phyloP scores from a whole-genome alignment of 37 sponge, comb jelly and placozoan species.

The Crambe crambe region DNA sequence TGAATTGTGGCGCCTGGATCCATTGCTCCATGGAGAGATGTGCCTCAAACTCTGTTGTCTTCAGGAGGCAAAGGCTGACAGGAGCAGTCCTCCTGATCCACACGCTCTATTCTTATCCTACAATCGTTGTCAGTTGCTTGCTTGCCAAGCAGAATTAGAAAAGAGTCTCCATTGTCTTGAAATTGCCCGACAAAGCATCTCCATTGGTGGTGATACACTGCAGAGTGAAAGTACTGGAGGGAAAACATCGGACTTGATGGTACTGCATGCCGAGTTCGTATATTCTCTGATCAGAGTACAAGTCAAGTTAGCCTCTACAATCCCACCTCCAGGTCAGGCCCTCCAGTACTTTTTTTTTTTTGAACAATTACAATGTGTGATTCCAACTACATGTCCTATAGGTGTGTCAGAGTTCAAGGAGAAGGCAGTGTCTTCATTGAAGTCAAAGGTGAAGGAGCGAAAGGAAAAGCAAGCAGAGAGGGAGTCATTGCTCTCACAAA shows the following conservation, averaged over 20 bases:
- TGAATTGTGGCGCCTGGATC: constrained; percentile 55
- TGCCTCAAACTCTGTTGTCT: constrained; percentile 59
- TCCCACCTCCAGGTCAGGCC: constrained; percentile 59
- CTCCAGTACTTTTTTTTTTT: neutral
- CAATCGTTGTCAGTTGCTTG: constrained; percentile 31
- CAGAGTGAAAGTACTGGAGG: neutral
- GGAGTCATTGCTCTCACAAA: constrained; percentile 26
- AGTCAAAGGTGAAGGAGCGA: constrained; percentile 54
- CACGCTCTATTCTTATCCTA: neutral
- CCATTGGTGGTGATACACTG: neutral
- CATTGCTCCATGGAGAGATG: constrained; percentile 55
- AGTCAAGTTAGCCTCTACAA: constrained; percentile 65
- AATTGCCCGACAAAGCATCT: neutral
- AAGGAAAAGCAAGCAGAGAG: constrained; percentile 25
- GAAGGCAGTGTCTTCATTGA: constrained; percentile 31
- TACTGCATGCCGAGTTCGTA: constrained; percentile 53
- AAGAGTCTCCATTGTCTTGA: constrained; percentile 16
- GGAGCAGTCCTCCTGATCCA: neutral
- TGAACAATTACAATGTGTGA: neutral
- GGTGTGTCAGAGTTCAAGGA: no score
- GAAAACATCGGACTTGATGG: constrained; percentile 3
- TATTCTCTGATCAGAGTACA: constrained; percentile 31
- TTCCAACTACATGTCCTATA: no score
- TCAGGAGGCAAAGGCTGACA: constrained; percentile 32
- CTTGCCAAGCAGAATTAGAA: constrained; percentile 17